These are phyloP conservation scores for Aplysina aerophoba DNA, from an alignment of 37 sponge, comb jelly and placozoan species.

Conservation along the genomic window DNA sequence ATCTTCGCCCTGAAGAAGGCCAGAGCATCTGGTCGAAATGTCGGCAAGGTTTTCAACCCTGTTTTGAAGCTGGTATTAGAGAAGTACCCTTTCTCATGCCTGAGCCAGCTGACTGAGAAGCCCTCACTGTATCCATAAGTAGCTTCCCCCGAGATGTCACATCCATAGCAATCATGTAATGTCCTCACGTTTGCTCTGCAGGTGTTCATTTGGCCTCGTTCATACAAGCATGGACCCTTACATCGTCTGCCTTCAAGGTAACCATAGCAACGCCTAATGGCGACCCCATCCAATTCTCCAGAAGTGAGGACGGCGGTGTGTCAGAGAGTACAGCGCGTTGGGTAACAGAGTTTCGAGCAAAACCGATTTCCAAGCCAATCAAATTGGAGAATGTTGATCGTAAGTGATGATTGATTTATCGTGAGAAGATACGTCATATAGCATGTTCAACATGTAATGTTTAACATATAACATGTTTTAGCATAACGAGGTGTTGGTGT, in stretches of 20 bases:
- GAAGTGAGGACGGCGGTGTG: conserved; percentile 38
- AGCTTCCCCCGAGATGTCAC: too few relatives aligned
- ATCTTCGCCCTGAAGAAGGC: too few relatives aligned
- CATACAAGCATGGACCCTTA: conserved; percentile 84
- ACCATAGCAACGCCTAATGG: conserved; percentile 82
- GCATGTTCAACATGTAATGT: too few relatives aligned
- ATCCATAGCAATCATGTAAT: neutral
- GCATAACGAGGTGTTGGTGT: too few relatives aligned
- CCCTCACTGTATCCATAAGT: too few relatives aligned
- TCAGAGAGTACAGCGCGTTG: conserved; percentile 81
- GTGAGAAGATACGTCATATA: too few relatives aligned
- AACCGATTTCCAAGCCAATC: conserved; percentile 70
- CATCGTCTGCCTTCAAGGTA: conserved; percentile 86
- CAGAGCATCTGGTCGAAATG: too few relatives aligned
- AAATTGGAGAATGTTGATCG: conserved; percentile 77
- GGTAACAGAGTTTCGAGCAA: conserved; percentile 81
- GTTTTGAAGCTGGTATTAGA: too few relatives aligned
- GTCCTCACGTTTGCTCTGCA: conserved; percentile 22
- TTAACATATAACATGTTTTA: too few relatives aligned
- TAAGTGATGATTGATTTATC: neutral
- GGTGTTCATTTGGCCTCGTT: conserved; percentile 89
- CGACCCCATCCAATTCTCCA: conserved; percentile 60
- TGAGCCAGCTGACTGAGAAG: too few relatives aligned
- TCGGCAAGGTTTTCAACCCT: too few relatives aligned
- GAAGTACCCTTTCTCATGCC: too few relatives aligned